Conservation (phyloP, 2,888 invertebrate genomes). For the Lasioglossum marginatum region DNA sequence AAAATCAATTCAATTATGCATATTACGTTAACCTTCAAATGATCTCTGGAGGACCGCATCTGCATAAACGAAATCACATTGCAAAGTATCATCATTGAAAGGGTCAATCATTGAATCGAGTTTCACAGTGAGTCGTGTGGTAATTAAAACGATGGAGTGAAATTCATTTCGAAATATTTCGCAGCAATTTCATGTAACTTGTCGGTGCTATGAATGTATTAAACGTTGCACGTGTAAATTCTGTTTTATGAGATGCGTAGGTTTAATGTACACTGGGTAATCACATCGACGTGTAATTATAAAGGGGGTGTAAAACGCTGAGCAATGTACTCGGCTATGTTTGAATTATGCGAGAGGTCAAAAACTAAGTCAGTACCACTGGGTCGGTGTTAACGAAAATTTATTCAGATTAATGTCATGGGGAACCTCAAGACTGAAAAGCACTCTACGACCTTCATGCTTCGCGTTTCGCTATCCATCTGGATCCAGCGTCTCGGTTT, state of each 20-base stretch:
- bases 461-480: neutral
- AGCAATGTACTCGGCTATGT: neutral
- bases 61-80: neutral
- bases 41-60: neutral
- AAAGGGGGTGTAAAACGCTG: neutral
- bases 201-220: neutral
- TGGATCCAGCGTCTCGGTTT: neutral
- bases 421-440: neutral
- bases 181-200: neutral
- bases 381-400: neutral
- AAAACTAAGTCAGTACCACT: neutral
- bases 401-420: neutral
- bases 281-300: neutral
- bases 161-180: neutral
- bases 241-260: neutral
- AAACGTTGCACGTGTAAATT: neutral
- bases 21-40: neutral
- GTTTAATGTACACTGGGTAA: neutral
- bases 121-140: neutral
- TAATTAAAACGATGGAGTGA: neutral
- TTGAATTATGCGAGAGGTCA: neutral
- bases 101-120: neutral
- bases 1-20: no score
- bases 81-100: neutral
- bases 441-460: neutral